Conservation (phyloP, 2,797 vertebrate genomes). For the Decapterus maruadsi region DNA sequence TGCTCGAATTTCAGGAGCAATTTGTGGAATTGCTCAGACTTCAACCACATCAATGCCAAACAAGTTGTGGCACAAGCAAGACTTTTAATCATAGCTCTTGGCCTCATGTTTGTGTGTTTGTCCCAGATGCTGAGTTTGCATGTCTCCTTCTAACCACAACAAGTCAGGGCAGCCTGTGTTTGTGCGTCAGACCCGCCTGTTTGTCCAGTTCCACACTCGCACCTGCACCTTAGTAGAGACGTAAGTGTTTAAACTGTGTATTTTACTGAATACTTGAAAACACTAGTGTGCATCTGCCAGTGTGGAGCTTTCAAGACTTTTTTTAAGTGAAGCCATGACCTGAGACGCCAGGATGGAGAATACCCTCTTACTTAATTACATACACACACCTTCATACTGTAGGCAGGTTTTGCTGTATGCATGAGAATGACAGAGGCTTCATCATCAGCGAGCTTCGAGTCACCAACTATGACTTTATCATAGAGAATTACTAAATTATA, state of each 20-base stretch:
- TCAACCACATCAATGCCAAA: neutral
- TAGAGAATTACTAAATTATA: neutral
- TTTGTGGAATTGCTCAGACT: neutral
- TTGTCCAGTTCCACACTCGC: neutral
- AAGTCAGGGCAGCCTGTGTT: neutral
- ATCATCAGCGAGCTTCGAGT: neutral
- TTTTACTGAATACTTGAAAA: slow-evolving; percentile 30
- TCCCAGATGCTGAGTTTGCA: neutral
- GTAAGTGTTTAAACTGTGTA: neutral
- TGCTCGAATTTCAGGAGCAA: neutral
- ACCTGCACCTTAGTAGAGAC: neutral
- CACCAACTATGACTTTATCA: neutral
- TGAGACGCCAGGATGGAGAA: neutral
- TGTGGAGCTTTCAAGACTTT: neutral
- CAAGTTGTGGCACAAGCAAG: neutral
- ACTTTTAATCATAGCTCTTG: neutral
- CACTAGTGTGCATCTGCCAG: neutral
- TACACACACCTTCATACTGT: neutral
- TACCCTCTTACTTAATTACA: slow-evolving; percentile 5
- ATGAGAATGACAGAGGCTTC: neutral
- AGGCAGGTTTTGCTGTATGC: neutral
- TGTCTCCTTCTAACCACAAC: neutral
- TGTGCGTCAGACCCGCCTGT: neutral
- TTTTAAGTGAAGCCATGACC: neutral
- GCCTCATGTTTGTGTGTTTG: neutral